Evolutionary conservation across 2,113 vertebrate species (phyloP), one percentile per base, ranked within the genome.

Genomic region (Odobenus rosmarus): DNA sequence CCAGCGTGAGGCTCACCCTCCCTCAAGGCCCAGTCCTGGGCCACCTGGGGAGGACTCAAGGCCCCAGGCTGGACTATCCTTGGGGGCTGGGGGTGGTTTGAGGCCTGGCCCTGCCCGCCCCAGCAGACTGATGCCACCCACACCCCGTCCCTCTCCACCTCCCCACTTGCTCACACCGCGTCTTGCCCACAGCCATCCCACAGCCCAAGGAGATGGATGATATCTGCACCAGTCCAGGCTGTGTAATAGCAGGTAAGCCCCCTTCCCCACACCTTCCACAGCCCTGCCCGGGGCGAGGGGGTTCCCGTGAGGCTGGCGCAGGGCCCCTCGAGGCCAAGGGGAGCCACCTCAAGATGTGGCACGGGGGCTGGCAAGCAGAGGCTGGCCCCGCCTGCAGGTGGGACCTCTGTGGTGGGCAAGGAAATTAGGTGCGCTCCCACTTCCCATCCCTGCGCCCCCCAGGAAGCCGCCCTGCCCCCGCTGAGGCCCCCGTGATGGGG

Each of bases 171-270:
- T 97, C 84, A 96, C 14, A 0, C 46, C 14, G 0, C 33, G 15
- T 36, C 62, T 95, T 87, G 94, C 42, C 92, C 91, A 26, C 99
- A 99, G 99, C 98, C 53, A 61, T 98, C 96, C 90, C 82, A 93
- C 97, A 81, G 0, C 3, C 95, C 85, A 97, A 93, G 97, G 77
- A 93, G 91, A 97, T 72, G 90, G 96, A 95, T 87, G 98, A 90
- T 15, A 39, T 99, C 36, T 99, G 99, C 64, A 99, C 99, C 79
- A 99, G 98, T 3, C 99, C 99, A 0, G 99, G 99, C 84, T 99
- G 99, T 67, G 99, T 99, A 49, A 99, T 99, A 61, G 99, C 99
- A 98, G 99, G 99, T 99, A 98, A 99, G 97, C n/a, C n/a, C 28
- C 33, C 23, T 57, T 3, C 1, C 26, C 33, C 36, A 0, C 13